phyloP scores from a whole-genome alignment of 2,888 invertebrate species.

The Standfussiana lucernea region DNA sequence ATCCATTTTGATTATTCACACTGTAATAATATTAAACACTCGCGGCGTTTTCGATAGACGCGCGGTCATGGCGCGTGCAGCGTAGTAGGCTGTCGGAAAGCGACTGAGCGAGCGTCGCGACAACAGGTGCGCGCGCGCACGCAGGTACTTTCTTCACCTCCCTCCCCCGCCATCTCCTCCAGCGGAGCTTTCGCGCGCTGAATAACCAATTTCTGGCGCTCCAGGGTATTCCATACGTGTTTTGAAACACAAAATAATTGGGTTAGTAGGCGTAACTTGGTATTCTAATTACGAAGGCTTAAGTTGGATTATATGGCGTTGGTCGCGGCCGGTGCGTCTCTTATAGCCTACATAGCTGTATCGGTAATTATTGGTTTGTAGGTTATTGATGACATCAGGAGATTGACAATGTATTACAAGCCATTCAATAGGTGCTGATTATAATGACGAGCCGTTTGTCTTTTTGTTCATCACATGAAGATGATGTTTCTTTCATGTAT shows the following conservation, averaged over 20 bases:
- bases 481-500: not conserved
- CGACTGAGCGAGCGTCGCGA: conserved; percentile 74
- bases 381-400: conserved; percentile 43
- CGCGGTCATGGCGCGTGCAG: conserved; percentile 79
- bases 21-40: conserved; percentile 78
- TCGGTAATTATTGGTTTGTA: conserved; percentile 34
- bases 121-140: conserved; percentile 80
- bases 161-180: conserved; percentile 45
- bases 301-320: conserved; percentile 35
- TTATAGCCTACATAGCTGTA: conserved; percentile 32
- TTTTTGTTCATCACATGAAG: not conserved
- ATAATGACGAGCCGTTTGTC: conserved; percentile 6
- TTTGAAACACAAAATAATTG: conserved; percentile 68
- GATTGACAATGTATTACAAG: not conserved
- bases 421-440: conserved; percentile 13
- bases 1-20: conserved; percentile 84
- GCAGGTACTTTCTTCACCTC: conserved; percentile 68
- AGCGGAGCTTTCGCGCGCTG: conserved; percentile 82
- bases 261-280: conserved; percentile 69
- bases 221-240: conserved; percentile 74
- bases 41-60: conserved; percentile 77
- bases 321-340: conserved; percentile 2
- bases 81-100: conserved; percentile 71
- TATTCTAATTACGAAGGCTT: conserved; percentile 55
- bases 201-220: conserved; percentile 82